These are phyloP conservation scores for Amphipoea lucens DNA, from an alignment of 2,888 invertebrate species.

Conservation along the genomic window DNA sequence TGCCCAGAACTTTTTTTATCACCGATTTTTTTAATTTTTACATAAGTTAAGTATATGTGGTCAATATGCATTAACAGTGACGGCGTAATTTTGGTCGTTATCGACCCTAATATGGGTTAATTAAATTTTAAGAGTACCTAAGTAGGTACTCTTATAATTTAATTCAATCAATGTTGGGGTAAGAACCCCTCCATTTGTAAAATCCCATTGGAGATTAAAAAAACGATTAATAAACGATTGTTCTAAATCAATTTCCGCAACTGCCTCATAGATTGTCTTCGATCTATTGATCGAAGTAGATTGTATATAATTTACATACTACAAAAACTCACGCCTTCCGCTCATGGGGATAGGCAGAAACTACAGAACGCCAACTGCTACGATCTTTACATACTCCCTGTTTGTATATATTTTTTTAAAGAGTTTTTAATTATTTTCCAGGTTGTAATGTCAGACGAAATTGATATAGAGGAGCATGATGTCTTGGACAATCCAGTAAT, in stretches of 20 bases:
- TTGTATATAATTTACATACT: not conserved
- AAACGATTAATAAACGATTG: not conserved
- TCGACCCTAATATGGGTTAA: too few relatives aligned
- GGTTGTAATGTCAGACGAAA: constrained; percentile 77
- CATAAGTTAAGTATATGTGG: too few relatives aligned
- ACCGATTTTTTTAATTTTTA: too few relatives aligned
- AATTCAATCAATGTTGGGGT: too few relatives aligned
- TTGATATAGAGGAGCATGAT: constrained; percentile 85
- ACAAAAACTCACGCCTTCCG: not conserved
- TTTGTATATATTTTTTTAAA: not conserved
- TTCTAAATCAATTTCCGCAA: not conserved
- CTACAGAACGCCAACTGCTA: too few relatives aligned
- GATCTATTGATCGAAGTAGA: too few relatives aligned
- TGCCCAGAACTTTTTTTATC: too few relatives aligned
- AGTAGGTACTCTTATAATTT: too few relatives aligned
- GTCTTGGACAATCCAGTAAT: constrained; percentile 79
- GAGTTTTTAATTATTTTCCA: constrained; percentile 24
- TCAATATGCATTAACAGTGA: too few relatives aligned
- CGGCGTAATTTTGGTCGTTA: too few relatives aligned
- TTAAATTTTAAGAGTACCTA: not conserved
- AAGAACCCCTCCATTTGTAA: too few relatives aligned
- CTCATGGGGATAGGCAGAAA: too few relatives aligned
- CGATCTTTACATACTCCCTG: not conserved
- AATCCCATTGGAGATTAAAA: not conserved
- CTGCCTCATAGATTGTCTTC: not conserved